Evolutionary conservation across 2,113 vertebrate genomes (phyloP).

Genomic region (Leptosomus discolor): DNA sequence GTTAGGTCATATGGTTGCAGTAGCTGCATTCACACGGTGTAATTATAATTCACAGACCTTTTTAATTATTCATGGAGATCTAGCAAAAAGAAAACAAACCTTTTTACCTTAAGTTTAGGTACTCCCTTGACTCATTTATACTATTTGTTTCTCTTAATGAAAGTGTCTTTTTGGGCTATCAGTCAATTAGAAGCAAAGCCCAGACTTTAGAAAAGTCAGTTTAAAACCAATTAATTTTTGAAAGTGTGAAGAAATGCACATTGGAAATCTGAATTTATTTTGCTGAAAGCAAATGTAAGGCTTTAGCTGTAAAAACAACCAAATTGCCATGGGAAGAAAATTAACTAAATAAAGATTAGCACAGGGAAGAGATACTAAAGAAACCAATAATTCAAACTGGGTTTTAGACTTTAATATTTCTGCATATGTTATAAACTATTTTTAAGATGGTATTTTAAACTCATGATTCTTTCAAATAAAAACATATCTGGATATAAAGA

Average conservation of each 20-base stretch:
- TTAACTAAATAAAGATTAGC: neutral
- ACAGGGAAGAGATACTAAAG: neutral
- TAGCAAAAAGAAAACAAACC: neutral
- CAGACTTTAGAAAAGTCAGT: neutral
- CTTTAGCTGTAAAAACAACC: neutral
- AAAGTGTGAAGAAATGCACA: neutral
- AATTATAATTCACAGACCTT: neutral
- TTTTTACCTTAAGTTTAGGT: neutral
- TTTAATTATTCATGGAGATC: neutral
- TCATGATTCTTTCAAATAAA: conserved; percentile 21
- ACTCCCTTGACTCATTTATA: neutral
- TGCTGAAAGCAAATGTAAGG: neutral
- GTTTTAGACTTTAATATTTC: neutral
- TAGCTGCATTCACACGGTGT: neutral
- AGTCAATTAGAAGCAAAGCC: neutral
- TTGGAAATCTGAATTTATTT: neutral
- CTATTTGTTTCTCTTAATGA: neutral
- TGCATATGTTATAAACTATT: neutral
- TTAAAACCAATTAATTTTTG: neutral
- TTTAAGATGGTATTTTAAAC: conserved; percentile 22
- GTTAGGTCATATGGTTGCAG: neutral
- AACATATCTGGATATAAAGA: conserved; percentile 29
- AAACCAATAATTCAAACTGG: neutral
- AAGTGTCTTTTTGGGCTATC: neutral
- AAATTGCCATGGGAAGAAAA: neutral